Evolutionary conservation across 2,113 vertebrate genomes (phyloP).

Genomic region (Pristiophorus japonicus): DNA sequence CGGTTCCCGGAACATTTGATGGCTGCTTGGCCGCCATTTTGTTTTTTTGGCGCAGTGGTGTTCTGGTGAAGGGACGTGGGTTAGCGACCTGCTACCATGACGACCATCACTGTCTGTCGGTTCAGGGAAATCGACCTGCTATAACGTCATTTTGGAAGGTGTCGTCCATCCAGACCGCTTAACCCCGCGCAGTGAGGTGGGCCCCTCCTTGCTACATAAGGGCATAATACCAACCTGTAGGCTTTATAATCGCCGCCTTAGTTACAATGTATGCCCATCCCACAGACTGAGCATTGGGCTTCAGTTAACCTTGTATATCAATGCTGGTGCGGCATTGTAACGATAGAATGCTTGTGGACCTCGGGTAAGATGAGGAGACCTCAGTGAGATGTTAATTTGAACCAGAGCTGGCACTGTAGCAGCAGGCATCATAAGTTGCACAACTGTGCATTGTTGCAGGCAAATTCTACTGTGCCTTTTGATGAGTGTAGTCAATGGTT

Average conservation of each 20-base stretch:
- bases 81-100: not conserved
- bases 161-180: not conserved
- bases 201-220: no score
- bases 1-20: not conserved
- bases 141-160: not conserved
- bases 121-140: not conserved
- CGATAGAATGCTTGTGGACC: not conserved
- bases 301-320: not conserved
- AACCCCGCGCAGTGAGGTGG: no score
- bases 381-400: not conserved
- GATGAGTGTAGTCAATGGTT: not conserved
- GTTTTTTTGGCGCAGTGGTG: not conserved
- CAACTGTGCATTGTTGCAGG: not conserved
- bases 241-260: not conserved
- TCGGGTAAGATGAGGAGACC: not conserved
- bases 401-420: not conserved
- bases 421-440: not conserved
- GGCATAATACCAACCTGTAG: not conserved
- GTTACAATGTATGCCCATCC: not conserved
- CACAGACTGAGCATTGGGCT: not conserved
- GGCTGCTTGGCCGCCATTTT: no score
- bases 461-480: slow-evolving; percentile 25
- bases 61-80: not conserved
- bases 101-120: not conserved
- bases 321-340: not conserved